These are phyloP conservation scores for Labeo calbasu DNA, from an alignment of 2,797 vertebrate species.

Conservation along the genomic window DNA sequence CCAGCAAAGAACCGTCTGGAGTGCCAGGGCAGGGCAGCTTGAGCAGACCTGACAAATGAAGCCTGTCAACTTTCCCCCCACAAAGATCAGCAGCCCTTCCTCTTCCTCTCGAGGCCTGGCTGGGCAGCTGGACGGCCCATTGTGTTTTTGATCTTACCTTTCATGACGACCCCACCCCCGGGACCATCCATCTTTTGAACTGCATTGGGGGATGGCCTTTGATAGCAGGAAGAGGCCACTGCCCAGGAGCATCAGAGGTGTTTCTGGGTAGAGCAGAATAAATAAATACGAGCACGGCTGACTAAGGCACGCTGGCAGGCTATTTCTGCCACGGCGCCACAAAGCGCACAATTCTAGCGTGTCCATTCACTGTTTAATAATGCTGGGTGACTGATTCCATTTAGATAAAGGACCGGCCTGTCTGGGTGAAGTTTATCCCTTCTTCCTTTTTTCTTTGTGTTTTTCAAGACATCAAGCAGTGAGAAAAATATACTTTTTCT, in stretches of 20 bases:
- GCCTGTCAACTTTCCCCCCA: constrained; percentile 64
- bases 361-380: constrained; percentile 51
- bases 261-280: constrained; percentile 45
- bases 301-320: constrained; percentile 13
- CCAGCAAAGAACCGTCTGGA: constrained; percentile 54
- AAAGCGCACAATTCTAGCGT: constrained; percentile 12
- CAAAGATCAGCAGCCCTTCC: constrained; percentile 51
- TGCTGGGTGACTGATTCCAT: constrained; percentile 56
- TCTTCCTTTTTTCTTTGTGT: background rate
- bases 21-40: constrained; percentile 57
- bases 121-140: constrained; percentile 59
- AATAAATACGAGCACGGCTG: constrained; percentile 43
- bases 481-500: background rate
- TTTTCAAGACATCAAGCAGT: constrained; percentile 20
- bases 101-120: constrained; percentile 41
- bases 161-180: constrained; percentile 69
- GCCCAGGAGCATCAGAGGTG: constrained; percentile 43
- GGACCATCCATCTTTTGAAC: constrained; percentile 69
- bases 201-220: constrained; percentile 66
- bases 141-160: constrained; percentile 73
- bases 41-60: constrained; percentile 67
- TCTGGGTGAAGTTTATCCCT: constrained; percentile 30
- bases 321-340: constrained; percentile 16
- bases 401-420: constrained; percentile 51
- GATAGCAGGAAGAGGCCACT: constrained; percentile 56